Conservation (phyloP, 2,797 vertebrate genomes). For the Gobio occitaniae region DNA sequence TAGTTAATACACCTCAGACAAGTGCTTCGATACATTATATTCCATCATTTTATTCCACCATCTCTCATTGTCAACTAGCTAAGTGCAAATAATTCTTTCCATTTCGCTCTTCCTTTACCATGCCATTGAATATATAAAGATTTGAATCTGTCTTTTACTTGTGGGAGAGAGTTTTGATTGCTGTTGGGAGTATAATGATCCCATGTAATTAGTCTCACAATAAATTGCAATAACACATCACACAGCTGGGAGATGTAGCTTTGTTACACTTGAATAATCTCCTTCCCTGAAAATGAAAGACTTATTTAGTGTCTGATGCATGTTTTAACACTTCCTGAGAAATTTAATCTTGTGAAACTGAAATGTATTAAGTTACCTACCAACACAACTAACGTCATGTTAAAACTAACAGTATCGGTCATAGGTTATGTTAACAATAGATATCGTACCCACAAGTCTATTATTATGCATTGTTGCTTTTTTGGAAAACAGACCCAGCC, state of each 20-base stretch:
- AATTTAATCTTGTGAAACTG: neutral
- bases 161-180: slow-evolving; percentile 66
- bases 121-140: slow-evolving; percentile 65
- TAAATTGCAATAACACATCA: slow-evolving; percentile 77
- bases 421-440: neutral
- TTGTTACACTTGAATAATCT: slow-evolving; percentile 54
- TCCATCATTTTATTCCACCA: neutral
- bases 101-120: slow-evolving; percentile 52
- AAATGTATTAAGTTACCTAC: neutral
- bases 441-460: neutral
- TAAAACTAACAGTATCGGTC: neutral
- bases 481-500: neutral
- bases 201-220: slow-evolving; percentile 80
- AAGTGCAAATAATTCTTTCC: neutral
- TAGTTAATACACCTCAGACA: neutral
- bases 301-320: slow-evolving; percentile 5
- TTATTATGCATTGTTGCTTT: neutral
- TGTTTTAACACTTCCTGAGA: slow-evolving; percentile 5
- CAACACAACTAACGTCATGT: neutral
- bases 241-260: slow-evolving; percentile 71
- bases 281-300: neutral
- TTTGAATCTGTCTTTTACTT: slow-evolving; percentile 69
- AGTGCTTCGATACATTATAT: neutral
- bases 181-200: slow-evolving; percentile 72
- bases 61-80: neutral